These are phyloP conservation scores for Steinernema feltiae DNA, from an alignment of 1,140 invertebrate genomes.

Conservation along the genomic window DNA sequence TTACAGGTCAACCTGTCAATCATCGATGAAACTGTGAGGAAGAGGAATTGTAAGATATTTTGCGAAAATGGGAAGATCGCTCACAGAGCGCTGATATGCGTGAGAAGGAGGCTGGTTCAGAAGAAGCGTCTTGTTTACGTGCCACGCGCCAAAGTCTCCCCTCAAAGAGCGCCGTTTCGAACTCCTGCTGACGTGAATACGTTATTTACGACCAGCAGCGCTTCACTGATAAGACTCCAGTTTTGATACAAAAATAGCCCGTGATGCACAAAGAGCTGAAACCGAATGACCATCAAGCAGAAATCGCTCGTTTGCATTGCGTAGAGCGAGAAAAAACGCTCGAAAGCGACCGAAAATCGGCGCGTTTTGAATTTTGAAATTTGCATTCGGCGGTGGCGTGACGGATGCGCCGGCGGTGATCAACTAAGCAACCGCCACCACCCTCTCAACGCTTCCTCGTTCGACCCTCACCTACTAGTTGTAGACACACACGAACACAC, in stretches of 20 bases:
- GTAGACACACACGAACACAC: background rate
- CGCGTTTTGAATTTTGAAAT: background rate
- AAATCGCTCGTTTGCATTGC: no score
- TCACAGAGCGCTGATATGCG: background rate
- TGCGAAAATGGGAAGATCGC: background rate
- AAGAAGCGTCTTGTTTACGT: no score
- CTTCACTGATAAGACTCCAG: background rate
- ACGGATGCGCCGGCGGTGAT: background rate
- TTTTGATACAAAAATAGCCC: background rate
- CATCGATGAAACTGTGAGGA: background rate
- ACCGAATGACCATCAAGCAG: no score
- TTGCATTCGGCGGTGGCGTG: background rate
- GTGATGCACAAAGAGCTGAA: no score
- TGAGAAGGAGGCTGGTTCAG: no score
- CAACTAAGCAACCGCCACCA: no score
- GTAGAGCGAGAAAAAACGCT: no score
- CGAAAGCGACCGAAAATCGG: no score
- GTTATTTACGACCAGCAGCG: background rate
- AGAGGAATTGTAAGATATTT: background rate
- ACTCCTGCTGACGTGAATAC: background rate
- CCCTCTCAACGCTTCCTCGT: background rate
- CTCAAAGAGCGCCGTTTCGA: background rate
- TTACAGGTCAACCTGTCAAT: conserved; percentile 9
- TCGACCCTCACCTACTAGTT: background rate
- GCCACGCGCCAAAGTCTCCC: background rate